Base-by-base conservation (phyloP, 2,888 invertebrate species). In the Tridacna gigas region DNA sequence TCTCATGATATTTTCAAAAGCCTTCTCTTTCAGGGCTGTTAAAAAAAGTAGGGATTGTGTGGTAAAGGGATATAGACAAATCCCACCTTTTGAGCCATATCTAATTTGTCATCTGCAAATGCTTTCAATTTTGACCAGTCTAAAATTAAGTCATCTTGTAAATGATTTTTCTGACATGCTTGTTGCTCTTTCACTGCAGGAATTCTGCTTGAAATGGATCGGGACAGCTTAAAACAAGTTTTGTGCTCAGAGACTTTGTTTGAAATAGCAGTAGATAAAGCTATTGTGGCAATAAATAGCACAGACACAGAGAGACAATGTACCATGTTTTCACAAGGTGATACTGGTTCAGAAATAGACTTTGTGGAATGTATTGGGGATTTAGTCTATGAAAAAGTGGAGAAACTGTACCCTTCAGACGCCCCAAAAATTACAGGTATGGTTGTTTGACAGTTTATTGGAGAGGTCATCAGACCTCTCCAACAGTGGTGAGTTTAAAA, bases 341-440 rank as follows among this genome's bases (percentile, higher is more conserved):
- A 56, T 3, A 56, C 56, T 20, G 56, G 13, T 74, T n/a, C 4
- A 9, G 56, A 74, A 9, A 28, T 7, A 26, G n/a, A 48, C 0
- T 26, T 18, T 22, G 56, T 18, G 18, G 74, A 56, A 18, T 22
- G 37, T 61, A 18, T 60, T 4, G 74, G 28, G 60, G 74, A 74
- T 56, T 20, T 56, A 13, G 28, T 74, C n/a, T 74, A n/a, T 60
- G 20, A 60, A 9, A 74, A 60, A 28, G 61, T 74, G 9, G 74
- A 74, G 48, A 51, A 13, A 60, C 18, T 74, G 13, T 60, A 74
- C 20, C 74, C 60, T 26, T 60, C 47, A 12, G 22, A 56, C 11
- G 74, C 74, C 28, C 18, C 74, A 28, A 60, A 74, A 60, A 60
- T 74, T 18, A 74, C 74, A 60, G 74, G 74, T 74, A 51, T 13